Evolutionary conservation across 2,888 invertebrate genomes (phyloP), one percentile per base, ranked within the genome.

Genomic region (Euzetes globulus): DNA sequence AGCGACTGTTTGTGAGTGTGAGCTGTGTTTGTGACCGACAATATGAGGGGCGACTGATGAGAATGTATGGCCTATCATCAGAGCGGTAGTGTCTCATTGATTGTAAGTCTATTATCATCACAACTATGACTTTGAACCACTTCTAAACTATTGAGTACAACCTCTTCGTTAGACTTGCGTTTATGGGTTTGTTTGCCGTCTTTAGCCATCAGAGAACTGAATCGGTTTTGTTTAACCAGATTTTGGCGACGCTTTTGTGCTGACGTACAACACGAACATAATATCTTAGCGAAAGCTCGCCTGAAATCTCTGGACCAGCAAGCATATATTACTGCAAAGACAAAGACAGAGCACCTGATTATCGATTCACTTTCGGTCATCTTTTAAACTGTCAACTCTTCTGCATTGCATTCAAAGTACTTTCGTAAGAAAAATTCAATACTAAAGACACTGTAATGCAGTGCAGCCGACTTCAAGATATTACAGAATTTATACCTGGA

Each of bases 291-390:
- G 83, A 96, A 96, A 25, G 96, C 96, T 84, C 95, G 71, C 37
- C 84, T 77, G 83, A 97, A 97, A 84, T 97, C 97, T 81, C 93
- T 87, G 85, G 94, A 95, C 91, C 96, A 96, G 82, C 94, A 94
- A n/a, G 96, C 96, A 83, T 97, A 97, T 82, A 97, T 97, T 79
- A 96, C 92, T 0, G 96, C 96, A 85, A 94, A 94, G 94, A 94
- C 94, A 77, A 92, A 91, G 68, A 93, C 93, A 84, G 94, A 94
- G 83, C 94, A 91, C 94, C 94, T 94, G 72, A 94, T 94, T 58
- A 94, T 19, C 11, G 17, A 33, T 45, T 41, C 27, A 47, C 4
- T 11, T 13, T 22, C 3, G n/a, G n/a, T 50, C 15, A 50, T 3
- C 4, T n/a, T n/a, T 50, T 7, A 50, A 50, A n/a, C 3, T 50